Percentiles rank a stretch among this genome's conserved stretches.
Evolutionary conservation across 2,113 vertebrate species (phyloP).

Genomic region (Trochalopteron elliotii): DNA sequence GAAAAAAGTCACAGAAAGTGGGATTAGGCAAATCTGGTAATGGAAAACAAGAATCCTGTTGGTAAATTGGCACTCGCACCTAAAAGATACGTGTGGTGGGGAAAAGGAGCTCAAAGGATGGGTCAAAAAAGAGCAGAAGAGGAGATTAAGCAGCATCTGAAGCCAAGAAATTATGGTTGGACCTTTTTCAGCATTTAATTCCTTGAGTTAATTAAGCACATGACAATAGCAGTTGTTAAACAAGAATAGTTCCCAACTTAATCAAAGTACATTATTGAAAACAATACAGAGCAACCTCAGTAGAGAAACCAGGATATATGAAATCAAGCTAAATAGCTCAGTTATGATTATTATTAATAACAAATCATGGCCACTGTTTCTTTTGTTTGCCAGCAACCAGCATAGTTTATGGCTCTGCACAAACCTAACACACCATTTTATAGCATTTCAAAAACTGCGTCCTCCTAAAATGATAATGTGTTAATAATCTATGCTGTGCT

Average conservation of each 20-base stretch:
- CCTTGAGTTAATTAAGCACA: background rate
- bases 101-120: background rate
- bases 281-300: background rate
- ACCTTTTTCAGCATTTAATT: background rate
- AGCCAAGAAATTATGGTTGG: background rate
- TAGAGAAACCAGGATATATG: constrained; percentile 1
- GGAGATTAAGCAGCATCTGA: background rate
- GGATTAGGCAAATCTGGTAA: constrained; percentile 56
- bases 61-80: constrained; percentile 9
- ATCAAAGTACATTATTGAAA: constrained; percentile 1
- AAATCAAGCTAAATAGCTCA: constrained; percentile 12
- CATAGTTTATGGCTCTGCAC: background rate
- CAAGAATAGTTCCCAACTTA: background rate
- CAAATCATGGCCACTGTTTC: constrained; percentile 36
- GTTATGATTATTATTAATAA: constrained; percentile 15
- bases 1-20: constrained; percentile 15
- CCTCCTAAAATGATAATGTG: constrained; percentile 67
- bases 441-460: constrained; percentile 26
- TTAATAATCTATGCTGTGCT: constrained; percentile 69
- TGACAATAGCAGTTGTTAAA: background rate
- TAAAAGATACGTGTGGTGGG: background rate
- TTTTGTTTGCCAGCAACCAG: constrained; percentile 3
- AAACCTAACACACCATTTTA: constrained; percentile 16
- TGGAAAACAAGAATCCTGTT: constrained; percentile 30
- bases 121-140: background rate